A percentile compares a stretch with the other conserved stretches of the same genome.
phyloP scores from a whole-genome alignment of 2,888 invertebrate genomes.

The Malthinus flaveolus region DNA sequence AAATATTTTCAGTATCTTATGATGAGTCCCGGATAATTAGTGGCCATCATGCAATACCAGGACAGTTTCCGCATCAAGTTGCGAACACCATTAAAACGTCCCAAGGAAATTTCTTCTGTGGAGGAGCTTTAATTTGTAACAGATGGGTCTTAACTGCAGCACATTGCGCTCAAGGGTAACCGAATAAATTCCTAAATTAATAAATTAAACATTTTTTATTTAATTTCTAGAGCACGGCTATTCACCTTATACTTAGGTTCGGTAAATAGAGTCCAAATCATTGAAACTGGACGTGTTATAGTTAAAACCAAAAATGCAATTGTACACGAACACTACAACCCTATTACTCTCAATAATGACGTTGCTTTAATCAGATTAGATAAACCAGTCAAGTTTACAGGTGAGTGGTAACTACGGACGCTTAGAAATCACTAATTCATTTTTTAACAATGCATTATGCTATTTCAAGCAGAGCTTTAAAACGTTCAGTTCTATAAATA shows the following conservation, averaged over 20 bases:
- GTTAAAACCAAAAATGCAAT: slow-evolving; percentile 13
- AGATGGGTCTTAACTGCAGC: slow-evolving; percentile 25
- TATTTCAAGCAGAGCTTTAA: no score
- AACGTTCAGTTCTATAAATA: no score
- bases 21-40: slow-evolving; percentile 6
- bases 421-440: no score
- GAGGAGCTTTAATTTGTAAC: slow-evolving; percentile 19
- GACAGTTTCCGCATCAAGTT: slow-evolving; percentile 18
- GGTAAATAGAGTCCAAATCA: background rate
- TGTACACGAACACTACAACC: slow-evolving; percentile 26
- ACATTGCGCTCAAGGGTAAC: slow-evolving; percentile 17
- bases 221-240: slow-evolving; percentile 3
- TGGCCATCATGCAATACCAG: slow-evolving; percentile 3
- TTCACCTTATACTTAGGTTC: slow-evolving; percentile 8
- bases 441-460: no score
- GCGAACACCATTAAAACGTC: background rate
- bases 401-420: slow-evolving; percentile 1
- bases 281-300: slow-evolving; percentile 15
- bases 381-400: slow-evolving; percentile 23
- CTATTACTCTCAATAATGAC: slow-evolving; percentile 31
- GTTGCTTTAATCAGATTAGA: slow-evolving; percentile 32
- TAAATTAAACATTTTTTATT: background rate
- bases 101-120: slow-evolving; percentile 9
- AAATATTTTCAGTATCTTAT: background rate
- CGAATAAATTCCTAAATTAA: no score